Evolutionary conservation across 2,888 invertebrate species (phyloP).

Genomic region (Drymonia ruficornis): DNA sequence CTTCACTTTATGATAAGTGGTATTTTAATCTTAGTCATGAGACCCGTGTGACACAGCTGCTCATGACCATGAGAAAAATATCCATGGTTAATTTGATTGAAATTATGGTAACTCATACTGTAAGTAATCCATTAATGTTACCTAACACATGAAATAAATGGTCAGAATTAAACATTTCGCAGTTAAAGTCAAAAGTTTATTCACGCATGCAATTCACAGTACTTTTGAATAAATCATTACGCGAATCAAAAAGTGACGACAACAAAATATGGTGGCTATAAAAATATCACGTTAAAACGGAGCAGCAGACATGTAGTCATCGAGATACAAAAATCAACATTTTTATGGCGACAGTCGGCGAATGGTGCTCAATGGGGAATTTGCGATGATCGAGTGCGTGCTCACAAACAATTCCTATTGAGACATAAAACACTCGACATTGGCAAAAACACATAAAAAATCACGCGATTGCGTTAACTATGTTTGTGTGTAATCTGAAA

Average conservation of each 20-base stretch:
- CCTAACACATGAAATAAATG: no score
- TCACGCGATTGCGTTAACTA: background rate
- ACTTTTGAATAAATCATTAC: conserved; percentile 11
- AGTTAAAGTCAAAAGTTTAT: background rate
- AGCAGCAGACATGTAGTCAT: background rate
- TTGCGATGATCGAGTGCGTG: background rate
- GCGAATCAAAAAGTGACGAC: conserved; percentile 7
- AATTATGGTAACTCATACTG: no score
- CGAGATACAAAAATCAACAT: background rate
- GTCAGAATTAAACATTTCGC: no score
- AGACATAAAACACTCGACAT: background rate
- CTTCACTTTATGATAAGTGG: no score
- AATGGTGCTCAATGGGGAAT: background rate
- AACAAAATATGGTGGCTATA: conserved; percentile 8
- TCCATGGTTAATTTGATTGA: no score
- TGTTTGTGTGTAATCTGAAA: background rate
- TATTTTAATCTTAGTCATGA: no score
- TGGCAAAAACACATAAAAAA: background rate
- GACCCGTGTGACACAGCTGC: no score
- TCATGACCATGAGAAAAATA: no score
- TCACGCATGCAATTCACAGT: conserved; percentile 8
- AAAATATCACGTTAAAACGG: conserved; percentile 11
- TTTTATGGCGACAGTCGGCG: background rate
- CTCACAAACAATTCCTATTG: background rate
- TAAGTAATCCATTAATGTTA: no score